Evolutionary conservation across 2,113 vertebrate genomes (phyloP).

Genomic region (Thalassoma bifasciatum): DNA sequence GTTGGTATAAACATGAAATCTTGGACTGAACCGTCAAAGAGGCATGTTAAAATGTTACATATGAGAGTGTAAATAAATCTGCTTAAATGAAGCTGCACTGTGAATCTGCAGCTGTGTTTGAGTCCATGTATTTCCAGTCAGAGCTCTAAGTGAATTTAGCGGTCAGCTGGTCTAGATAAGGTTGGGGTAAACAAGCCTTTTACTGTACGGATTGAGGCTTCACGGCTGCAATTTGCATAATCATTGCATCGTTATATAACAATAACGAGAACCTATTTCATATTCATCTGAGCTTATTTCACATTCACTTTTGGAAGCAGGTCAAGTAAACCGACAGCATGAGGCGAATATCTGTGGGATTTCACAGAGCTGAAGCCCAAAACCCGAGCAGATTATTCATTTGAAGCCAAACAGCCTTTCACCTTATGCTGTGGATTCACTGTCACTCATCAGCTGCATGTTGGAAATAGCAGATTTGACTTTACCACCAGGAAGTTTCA

Average conservation of each 20-base stretch:
- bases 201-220: conserved; percentile 41
- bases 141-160: conserved; percentile 12
- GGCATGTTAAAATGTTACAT: not conserved
- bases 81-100: not conserved
- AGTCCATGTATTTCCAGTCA: not conserved
- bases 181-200: conserved; percentile 41
- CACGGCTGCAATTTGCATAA: conserved; percentile 58
- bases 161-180: conserved; percentile 28
- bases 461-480: not conserved
- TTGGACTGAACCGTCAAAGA: not conserved
- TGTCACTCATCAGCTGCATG: conserved; percentile 7
- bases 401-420: not conserved
- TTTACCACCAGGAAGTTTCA: conserved; percentile 7
- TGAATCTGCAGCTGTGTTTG: not conserved
- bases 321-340: conserved; percentile 41
- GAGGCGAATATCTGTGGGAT: conserved; percentile 20
- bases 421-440: not conserved
- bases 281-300: conserved; percentile 45
- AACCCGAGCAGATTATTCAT: conserved; percentile 2
- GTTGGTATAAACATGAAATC: not conserved
- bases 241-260: conserved; percentile 51
- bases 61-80: not conserved
- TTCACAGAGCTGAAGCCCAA: conserved; percentile 10
- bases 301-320: conserved; percentile 54
- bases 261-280: conserved; percentile 39